These are phyloP conservation scores for Nomada fucata DNA, from an alignment of 2,888 invertebrate genomes.

Conservation along the genomic window DNA sequence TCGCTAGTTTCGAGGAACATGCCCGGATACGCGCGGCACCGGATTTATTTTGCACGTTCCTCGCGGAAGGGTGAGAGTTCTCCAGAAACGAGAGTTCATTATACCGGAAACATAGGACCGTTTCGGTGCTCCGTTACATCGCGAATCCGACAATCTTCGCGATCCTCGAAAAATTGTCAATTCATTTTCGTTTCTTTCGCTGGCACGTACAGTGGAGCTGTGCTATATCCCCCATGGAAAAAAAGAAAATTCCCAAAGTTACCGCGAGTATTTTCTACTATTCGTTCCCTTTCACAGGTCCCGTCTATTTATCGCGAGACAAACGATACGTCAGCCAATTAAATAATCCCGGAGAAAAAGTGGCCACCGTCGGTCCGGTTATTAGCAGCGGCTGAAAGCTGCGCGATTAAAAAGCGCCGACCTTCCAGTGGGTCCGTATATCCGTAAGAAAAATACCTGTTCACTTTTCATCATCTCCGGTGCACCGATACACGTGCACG, in stretches of 20 bases:
- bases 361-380: not conserved
- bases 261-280: too few species aligned
- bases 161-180: not conserved
- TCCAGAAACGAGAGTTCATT: conserved; percentile 13
- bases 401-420: conserved; percentile 12
- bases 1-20: conserved; percentile 55
- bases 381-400: conserved; percentile 13
- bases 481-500: not conserved
- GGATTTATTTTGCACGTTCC: conserved; percentile 57
- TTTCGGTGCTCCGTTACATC: conserved; percentile 7
- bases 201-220: not conserved
- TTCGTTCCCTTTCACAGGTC: not conserved
- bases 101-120: conserved; percentile 13
- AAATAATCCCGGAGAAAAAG: conserved; percentile 21
- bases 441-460: conserved; percentile 49
- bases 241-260: too few species aligned
- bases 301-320: conserved; percentile 18
- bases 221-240: not conserved
- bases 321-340: conserved; percentile 26
- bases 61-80: conserved; percentile 42
- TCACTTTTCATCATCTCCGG: conserved; percentile 30
- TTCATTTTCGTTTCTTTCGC: not conserved
- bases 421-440: not conserved
- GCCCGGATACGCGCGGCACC: conserved; percentile 24
- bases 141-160: not conserved